Conservation (phyloP, 1,140 invertebrate species). For the Brachionus paranguensis region DNA sequence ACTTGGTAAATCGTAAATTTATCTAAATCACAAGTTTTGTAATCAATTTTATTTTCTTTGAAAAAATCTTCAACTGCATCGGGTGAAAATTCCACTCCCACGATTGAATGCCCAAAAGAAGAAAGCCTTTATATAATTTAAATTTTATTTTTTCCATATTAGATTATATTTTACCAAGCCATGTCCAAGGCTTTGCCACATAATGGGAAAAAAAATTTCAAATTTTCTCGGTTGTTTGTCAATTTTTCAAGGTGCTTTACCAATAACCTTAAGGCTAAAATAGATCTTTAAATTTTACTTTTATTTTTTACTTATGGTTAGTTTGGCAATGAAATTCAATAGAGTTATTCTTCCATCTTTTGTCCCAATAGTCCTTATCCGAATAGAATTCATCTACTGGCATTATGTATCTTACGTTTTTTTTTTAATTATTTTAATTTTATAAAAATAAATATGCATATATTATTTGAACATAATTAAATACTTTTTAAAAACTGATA, state of each 20-base stretch:
- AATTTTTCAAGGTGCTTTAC: conserved; percentile 15
- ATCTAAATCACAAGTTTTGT: neutral
- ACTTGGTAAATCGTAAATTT: conserved; percentile 23
- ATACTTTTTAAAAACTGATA: neutral
- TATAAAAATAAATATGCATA: neutral
- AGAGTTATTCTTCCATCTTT: neutral
- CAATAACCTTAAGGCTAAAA: neutral
- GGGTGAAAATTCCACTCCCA: neutral
- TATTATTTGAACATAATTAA: neutral
- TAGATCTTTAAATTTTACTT: neutral
- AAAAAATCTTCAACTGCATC: neutral
- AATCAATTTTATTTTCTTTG: conserved; percentile 4
- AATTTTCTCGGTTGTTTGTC: neutral
- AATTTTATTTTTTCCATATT: too few species aligned
- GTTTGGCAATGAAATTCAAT: conserved; percentile 17
- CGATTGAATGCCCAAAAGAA: neutral
- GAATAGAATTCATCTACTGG: neutral
- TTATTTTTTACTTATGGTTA: neutral
- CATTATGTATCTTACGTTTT: neutral
- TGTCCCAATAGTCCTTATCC: neutral
- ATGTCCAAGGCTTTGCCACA: conserved; percentile 28
- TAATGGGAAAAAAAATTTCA: conserved; percentile 13
- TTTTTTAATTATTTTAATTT: neutral
- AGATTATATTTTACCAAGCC: neutral
- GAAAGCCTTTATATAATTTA: neutral